Base-by-base conservation (phyloP, 2,797 vertebrate genomes). In the Poeciliopsis paucimaculata region DNA sequence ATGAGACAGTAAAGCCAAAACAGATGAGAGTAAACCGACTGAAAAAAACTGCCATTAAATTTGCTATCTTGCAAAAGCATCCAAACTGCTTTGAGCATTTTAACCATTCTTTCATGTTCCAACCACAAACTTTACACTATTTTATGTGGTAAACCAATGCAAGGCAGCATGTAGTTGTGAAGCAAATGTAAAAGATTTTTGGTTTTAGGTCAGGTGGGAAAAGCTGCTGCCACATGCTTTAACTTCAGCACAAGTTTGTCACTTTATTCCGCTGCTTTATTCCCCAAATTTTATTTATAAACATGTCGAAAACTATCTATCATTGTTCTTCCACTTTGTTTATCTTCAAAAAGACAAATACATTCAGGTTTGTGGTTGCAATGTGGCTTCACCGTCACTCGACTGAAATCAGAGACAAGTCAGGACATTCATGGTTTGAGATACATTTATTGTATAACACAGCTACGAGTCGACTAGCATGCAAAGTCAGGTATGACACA, bases 401-500 rank as follows among this genome's bases (percentile, higher is more conserved):
- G 39, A 39, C 34, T 36, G 18, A 66, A 66, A 39, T 66, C 18
- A 47, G 23, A 64, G 23, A 53, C 26, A n/a, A 28, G 47, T 47
- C 28, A 62, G 45, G 60, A 15, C 8, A 46, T 55, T 76, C 47
- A 78, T 80, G 88, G 39, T 87, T 90, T 91, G 81, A 81, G 89
- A 90, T 80, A 89, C 79, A 85, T 95, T 93, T 94, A 95, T 94
- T 94, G 79, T 86, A 91, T 85, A 92, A 84, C 88, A 94, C 88
- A 28, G 88, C 83, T 87, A 94, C 91, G 23, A 26, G 81, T 86
- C 82, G 51, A 91, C 89, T 81, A 91, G 94, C 95, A 95, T 95
- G 95, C 95, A 94, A 89, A 90, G 84, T 93, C 90, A 73, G 86
- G 79, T 89, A 89, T 90, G 90, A 93, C 88, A 92, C 91, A 90